Evolutionary conservation across 1,140 invertebrate species (phyloP).

Genomic region (Cheumatopsyche charites): DNA sequence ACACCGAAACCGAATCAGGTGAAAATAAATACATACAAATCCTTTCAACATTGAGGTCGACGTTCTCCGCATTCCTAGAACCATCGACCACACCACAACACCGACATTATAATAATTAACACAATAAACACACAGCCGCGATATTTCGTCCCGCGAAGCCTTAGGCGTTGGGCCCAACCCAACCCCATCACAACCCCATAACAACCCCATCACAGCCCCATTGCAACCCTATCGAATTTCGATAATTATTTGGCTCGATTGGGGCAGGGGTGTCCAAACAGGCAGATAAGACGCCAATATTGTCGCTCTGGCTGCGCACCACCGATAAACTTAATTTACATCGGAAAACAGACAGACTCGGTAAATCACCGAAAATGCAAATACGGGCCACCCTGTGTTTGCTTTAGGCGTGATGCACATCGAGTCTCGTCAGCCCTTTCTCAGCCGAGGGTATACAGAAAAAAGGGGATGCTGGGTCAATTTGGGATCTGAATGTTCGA

Average conservation of each 20-base stretch:
- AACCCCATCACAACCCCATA: background rate
- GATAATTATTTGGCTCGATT: conserved; percentile 11
- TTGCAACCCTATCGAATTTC: background rate
- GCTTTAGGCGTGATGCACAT: background rate
- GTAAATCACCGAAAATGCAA: conserved; percentile 44
- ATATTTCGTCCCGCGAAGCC: background rate
- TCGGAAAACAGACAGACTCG: conserved; percentile 43
- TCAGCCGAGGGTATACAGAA: too few species aligned
- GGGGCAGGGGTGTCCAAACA: too few species aligned
- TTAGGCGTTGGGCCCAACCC: too few species aligned
- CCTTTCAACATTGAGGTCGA: background rate
- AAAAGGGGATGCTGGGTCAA: too few species aligned
- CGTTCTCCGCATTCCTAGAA: background rate
- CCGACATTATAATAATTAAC: conserved; percentile 22
- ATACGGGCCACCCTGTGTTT: conserved; percentile 32
- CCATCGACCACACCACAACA: conserved; percentile 5
- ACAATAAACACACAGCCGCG: background rate
- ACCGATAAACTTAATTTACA: conserved; percentile 49
- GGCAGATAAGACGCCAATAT: conserved; percentile 34
- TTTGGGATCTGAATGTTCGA: too few species aligned
- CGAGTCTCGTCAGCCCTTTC: background rate
- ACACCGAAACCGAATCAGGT: too few species aligned
- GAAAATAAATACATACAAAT: too few species aligned
- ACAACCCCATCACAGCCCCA: background rate
- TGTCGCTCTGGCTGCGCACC: conserved; percentile 42